phyloP scores from a whole-genome alignment of 35 echinoderm and acorn worm species.

The Eucidaris tribuloides region DNA sequence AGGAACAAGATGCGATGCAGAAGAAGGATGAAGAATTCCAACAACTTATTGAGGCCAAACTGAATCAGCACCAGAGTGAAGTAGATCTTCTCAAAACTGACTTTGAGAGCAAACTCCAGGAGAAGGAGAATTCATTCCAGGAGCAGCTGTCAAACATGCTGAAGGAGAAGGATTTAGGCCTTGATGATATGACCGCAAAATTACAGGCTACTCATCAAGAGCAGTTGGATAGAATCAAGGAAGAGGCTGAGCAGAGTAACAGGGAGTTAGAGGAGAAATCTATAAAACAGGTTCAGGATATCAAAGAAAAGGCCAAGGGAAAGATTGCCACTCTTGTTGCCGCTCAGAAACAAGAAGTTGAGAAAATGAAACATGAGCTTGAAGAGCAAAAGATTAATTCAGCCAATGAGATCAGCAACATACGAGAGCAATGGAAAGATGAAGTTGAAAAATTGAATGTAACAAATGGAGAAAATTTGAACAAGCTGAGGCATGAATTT shows the following conservation, averaged over 20 bases:
- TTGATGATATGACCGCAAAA: slow-evolving; percentile 84
- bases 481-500: slow-evolving; percentile 20
- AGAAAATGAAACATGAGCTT: slow-evolving; percentile 26
- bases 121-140: slow-evolving; percentile 74
- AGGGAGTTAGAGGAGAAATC: not conserved
- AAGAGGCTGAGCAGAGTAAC: slow-evolving; percentile 69
- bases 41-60: slow-evolving; percentile 15
- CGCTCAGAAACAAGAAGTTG: slow-evolving; percentile 38
- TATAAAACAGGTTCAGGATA: slow-evolving; percentile 47
- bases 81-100: not conserved
- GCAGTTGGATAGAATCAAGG: slow-evolving; percentile 59
- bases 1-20: not conserved
- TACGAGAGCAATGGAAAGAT: slow-evolving; percentile 16
- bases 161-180: slow-evolving; percentile 82
- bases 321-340: slow-evolving; percentile 74
- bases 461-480: slow-evolving; percentile 16
- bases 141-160: slow-evolving; percentile 71
- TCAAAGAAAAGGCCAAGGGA: slow-evolving; percentile 89
- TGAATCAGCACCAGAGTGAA: not conserved
- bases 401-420: not conserved
- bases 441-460: not conserved
- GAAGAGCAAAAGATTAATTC: not conserved
- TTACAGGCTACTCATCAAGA: slow-evolving; percentile 71
- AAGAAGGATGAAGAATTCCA: not conserved
- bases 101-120: slow-evolving; percentile 25